A percentile compares a stretch with the other conserved stretches of the same genome.
phyloP scores from a whole-genome alignment of 2,888 invertebrate species.

The Drosophila mulleri region DNA sequence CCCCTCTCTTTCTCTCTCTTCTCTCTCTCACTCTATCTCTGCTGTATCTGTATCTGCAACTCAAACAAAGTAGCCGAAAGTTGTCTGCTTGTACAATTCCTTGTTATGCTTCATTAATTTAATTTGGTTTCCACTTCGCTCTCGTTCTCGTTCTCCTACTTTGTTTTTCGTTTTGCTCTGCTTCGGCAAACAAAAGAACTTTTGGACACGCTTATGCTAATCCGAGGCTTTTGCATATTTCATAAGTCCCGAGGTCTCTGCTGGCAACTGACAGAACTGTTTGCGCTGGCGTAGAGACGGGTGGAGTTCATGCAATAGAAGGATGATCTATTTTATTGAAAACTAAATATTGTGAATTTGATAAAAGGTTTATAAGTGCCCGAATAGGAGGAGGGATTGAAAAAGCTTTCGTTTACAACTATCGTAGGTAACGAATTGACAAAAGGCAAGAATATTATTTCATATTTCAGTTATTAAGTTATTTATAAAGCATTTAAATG shows the following conservation, averaged over 20 bases:
- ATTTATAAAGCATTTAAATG: too few relatives aligned
- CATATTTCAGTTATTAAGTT: too few relatives aligned
- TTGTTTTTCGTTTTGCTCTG: background rate
- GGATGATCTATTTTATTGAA: background rate
- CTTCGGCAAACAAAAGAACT: constrained; percentile 42
- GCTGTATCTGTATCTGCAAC: constrained; percentile 37
- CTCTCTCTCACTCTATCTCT: background rate
- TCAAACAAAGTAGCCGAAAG: constrained; percentile 62
- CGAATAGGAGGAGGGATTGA: too few relatives aligned
- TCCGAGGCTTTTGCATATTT: constrained; percentile 51
- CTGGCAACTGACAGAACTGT: background rate
- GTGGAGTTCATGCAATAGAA: background rate
- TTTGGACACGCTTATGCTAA: constrained; percentile 66
- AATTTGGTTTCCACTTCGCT: constrained; percentile 57
- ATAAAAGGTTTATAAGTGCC: background rate
- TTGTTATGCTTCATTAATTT: constrained; percentile 73
- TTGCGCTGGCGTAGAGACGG: background rate
- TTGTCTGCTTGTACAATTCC: constrained; percentile 52
- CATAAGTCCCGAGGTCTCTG: constrained; percentile 40
- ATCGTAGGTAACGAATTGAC: background rate
- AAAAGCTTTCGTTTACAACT: background rate
- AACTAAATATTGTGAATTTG: background rate
- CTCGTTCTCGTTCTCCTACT: constrained; percentile 18
- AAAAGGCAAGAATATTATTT: too few relatives aligned
- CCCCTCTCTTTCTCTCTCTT: background rate